A percentile compares a stretch with the other conserved stretches of the same genome.
phyloP scores from a whole-genome alignment of 2,797 vertebrate genomes.

The Cryptoprocta ferox region DNA sequence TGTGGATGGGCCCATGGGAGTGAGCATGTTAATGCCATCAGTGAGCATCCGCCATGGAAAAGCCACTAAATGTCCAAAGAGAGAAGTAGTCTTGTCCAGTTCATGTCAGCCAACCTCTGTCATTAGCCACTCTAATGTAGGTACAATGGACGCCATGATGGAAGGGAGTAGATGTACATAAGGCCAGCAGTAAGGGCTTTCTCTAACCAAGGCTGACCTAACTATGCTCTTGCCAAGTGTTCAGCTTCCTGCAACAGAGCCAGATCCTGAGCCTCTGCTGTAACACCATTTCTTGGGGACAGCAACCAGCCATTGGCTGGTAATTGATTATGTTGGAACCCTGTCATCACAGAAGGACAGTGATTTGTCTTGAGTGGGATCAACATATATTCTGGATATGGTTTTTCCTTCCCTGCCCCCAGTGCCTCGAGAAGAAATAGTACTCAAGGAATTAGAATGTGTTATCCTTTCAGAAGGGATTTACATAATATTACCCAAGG shows the following conservation, averaged over 20 bases:
- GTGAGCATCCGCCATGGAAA: background rate
- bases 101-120: background rate
- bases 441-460: background rate
- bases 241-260: background rate
- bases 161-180: background rate
- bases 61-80: background rate
- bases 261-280: background rate
- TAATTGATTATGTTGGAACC: background rate
- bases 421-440: background rate
- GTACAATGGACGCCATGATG: background rate
- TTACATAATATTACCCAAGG: background rate
- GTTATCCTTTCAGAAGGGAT: background rate
- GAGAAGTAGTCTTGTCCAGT: background rate
- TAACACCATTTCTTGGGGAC: background rate
- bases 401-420: background rate
- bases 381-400: background rate
- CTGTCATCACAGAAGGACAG: background rate
- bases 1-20: background rate
- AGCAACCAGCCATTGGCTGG: background rate
- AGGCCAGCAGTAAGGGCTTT: background rate
- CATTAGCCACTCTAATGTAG: background rate
- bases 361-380: background rate
- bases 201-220: background rate
- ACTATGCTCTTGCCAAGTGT: background rate
- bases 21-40: background rate